Conservation (phyloP, 1,140 invertebrate species). For the Drosophila subpulchrella region DNA sequence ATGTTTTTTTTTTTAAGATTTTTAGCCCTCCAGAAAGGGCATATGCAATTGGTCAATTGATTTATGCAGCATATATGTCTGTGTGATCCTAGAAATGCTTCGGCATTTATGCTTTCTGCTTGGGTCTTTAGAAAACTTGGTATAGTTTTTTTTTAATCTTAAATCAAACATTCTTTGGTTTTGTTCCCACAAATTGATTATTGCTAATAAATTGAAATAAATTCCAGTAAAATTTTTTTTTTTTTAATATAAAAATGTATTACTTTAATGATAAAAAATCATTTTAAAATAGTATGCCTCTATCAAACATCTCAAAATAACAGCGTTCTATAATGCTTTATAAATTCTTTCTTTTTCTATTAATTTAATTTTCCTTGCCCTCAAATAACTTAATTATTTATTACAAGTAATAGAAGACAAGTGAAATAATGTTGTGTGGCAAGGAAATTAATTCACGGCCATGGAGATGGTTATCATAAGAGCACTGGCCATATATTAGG, state of each 20-base stretch:
- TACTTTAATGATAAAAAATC: no score
- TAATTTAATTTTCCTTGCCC: neutral
- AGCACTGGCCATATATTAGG: slow-evolving; percentile 8
- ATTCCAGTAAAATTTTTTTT: no score
- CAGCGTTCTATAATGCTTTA: no score
- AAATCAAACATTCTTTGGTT: no score
- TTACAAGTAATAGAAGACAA: neutral
- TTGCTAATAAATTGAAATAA: no score
- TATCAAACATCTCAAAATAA: no score
- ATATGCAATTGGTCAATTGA: slow-evolving; percentile 54
- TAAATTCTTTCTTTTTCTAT: neutral
- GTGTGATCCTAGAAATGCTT: neutral
- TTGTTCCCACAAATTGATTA: no score
- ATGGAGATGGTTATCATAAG: neutral
- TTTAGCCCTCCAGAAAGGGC: slow-evolving; percentile 9
- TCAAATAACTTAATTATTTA: neutral
- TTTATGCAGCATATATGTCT: slow-evolving; percentile 27
- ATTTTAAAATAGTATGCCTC: no score
- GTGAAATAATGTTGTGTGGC: neutral
- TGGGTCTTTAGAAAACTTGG: neutral
- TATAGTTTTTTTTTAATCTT: no score
- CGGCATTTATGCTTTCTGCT: neutral
- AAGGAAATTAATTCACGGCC: slow-evolving; percentile 2
- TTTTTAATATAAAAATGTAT: no score
- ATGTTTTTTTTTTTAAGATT: slow-evolving; percentile 15